phyloP scores from a whole-genome alignment of 2,888 invertebrate genomes.

The Rhagium mordax region DNA sequence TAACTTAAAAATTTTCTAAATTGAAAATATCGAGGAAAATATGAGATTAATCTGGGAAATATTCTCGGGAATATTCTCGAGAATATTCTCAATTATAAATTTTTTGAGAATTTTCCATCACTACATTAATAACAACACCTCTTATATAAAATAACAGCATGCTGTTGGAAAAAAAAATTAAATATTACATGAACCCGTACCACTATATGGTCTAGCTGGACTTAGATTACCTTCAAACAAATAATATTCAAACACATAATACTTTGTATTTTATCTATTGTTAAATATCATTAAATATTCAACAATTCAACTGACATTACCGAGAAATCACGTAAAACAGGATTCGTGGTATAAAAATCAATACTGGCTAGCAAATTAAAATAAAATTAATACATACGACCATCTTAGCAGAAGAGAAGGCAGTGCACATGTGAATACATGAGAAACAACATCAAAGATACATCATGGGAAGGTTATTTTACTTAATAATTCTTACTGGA shows the following conservation, averaged over 20 bases:
- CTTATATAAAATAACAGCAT: too few relatives aligned
- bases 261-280: not conserved
- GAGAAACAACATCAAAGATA: not conserved
- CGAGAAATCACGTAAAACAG: constrained; percentile 1
- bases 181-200: not conserved
- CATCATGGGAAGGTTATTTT: not conserved
- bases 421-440: not conserved
- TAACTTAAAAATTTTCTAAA: too few relatives aligned
- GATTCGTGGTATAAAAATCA: constrained; percentile 13
- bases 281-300: constrained; percentile 5
- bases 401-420: not conserved
- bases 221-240: not conserved
- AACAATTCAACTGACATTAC: constrained; percentile 12
- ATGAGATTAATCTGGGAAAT: too few relatives aligned
- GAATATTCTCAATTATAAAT: too few relatives aligned
- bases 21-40: too few relatives aligned
- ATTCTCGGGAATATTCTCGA: too few relatives aligned
- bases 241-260: constrained; percentile 2
- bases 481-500: not conserved
- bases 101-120: too few relatives aligned
- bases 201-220: not conserved
- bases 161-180: too few relatives aligned
- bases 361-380: constrained; percentile 13
- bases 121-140: too few relatives aligned
- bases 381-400: constrained; percentile 8